Conservation (phyloP, 1,140 invertebrate species). For the Drosophila sp. region DNA sequence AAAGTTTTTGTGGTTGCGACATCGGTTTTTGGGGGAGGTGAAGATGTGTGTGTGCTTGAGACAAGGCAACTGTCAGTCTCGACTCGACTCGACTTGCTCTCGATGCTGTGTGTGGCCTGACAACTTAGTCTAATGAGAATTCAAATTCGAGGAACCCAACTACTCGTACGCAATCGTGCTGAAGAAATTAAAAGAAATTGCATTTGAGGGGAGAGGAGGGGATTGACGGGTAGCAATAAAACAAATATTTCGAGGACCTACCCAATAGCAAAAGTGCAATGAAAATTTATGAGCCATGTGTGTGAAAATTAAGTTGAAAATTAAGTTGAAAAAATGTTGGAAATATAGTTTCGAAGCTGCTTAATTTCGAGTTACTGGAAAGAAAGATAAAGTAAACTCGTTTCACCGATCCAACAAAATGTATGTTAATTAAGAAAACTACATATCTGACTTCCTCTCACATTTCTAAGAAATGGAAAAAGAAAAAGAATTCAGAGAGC, state of each 20-base stretch:
- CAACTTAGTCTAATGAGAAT: slow-evolving; percentile 81
- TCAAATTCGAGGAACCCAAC: slow-evolving; percentile 80
- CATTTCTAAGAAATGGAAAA: slow-evolving; percentile 22
- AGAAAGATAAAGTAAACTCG: no score
- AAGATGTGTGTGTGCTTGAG: slow-evolving; percentile 43
- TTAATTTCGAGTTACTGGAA: background rate
- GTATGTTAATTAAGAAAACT: slow-evolving; percentile 69
- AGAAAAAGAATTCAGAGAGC: slow-evolving; percentile 18
- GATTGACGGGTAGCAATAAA: slow-evolving; percentile 49
- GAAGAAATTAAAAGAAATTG: slow-evolving; percentile 81
- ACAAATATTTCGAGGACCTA: slow-evolving; percentile 62
- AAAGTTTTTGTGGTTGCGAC: slow-evolving; percentile 81
- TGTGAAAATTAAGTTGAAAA: background rate
- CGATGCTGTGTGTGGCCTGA: slow-evolving; percentile 71
- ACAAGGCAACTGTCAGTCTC: slow-evolving; percentile 55
- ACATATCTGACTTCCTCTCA: slow-evolving; percentile 28
- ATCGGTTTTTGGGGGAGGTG: slow-evolving; percentile 59
- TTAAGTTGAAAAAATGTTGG: background rate
- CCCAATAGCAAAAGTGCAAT: slow-evolving; percentile 28
- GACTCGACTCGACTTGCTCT: slow-evolving; percentile 64
- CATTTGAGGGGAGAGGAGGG: slow-evolving; percentile 41
- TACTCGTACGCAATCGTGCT: slow-evolving; percentile 70
- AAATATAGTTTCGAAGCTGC: background rate
- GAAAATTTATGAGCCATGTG: slow-evolving; percentile 7
- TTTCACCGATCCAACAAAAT: slow-evolving; percentile 11